Evolutionary conservation across 2,888 invertebrate species (phyloP), one percentile per base, ranked within the genome.

Genomic region (Acleris laterana): DNA sequence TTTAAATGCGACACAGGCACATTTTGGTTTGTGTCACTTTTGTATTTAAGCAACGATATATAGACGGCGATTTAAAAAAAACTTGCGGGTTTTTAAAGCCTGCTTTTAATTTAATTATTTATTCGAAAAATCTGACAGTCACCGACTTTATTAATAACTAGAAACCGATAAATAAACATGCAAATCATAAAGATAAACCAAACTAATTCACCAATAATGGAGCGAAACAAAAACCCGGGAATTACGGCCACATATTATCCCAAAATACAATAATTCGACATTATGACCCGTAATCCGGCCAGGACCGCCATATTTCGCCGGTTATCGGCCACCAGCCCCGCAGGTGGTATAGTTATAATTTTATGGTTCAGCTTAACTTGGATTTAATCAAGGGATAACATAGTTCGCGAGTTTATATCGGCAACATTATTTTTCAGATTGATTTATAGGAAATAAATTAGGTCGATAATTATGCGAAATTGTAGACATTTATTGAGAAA

Each of bases 241-340:
- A 66, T 66, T 66, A 66, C 25, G 38, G 62, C 66, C 61, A 66
- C 66, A 66, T 66, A 66, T 66, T 66, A 66, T 62, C 66, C 59
- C 57, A 19, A 52, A 57, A 62, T 66, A 66, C 58, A 58, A 58
- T 66, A 66, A 62, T 66, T 62, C 57, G 66, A 66, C 62, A 62
- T 66, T 62, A 66, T 62, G 66, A 25, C 19, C 66, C 62, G 52
- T 66, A 66, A 66, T 66, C 65, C 65, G 56, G 28, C 28, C 0
- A 65, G 51, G 66, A 62, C 66, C 61, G 61, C 62, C 51, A 66
- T 66, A 66, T 66, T 62, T 62, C 20, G 20, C 57, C 57, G 46
- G 51, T 42, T 66, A 66, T 66, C 66, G 57, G 28, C 49, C 63
- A 56, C 38, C 57, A 22, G 17, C 44, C 60, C 50, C 19, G 61